Conservation (phyloP, 2,113 vertebrate species). For the Mobula hypostoma region DNA sequence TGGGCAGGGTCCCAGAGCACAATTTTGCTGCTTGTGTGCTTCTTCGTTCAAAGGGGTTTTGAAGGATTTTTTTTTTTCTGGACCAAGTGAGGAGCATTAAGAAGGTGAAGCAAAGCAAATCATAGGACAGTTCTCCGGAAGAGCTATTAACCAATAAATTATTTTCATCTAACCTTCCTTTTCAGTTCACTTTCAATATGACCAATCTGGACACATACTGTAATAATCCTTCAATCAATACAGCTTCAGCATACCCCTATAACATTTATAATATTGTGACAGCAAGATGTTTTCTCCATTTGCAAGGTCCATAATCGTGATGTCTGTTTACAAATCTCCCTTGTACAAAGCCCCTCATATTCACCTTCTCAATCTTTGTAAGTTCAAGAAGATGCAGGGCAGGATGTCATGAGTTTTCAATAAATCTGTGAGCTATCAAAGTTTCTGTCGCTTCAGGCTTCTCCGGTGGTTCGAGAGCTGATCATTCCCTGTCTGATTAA, state of each 20-base stretch:
- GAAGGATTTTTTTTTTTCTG: neutral
- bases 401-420: neutral
- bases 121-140: neutral
- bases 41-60: neutral
- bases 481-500: neutral
- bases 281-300: neutral
- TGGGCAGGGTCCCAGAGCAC: too few species aligned
- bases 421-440: neutral
- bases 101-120: neutral
- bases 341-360: neutral
- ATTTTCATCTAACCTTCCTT: neutral
- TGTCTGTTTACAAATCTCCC: neutral
- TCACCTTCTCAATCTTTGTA: neutral
- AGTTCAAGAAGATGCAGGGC: neutral
- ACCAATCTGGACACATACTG: neutral
- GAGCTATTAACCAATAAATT: neutral
- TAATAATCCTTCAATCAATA: neutral
- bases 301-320: neutral
- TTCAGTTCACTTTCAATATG: neutral
- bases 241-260: neutral
- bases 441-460: neutral
- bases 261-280: neutral
- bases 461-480: neutral
- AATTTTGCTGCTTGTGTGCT: neutral
- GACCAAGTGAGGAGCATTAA: neutral